These are phyloP conservation scores for Dolichallabes microphthalmus DNA, from an alignment of 2,113 vertebrate species.

Conservation along the genomic window DNA sequence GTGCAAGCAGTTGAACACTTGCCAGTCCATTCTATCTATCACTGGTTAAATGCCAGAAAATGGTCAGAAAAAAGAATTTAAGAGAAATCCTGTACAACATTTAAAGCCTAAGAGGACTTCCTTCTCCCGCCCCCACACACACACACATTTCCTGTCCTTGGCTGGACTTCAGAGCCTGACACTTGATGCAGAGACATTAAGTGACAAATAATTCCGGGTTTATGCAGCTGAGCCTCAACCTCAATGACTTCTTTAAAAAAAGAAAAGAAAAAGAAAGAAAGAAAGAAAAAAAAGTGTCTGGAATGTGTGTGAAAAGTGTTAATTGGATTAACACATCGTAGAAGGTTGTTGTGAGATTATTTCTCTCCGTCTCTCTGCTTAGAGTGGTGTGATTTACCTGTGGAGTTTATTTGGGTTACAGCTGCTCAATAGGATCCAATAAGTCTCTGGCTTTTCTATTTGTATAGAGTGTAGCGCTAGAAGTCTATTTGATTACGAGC, in stretches of 20 bases:
- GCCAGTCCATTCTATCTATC: neutral
- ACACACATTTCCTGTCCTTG: conserved; percentile 24
- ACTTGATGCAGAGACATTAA: neutral
- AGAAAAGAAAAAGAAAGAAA: neutral
- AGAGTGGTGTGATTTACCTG: neutral
- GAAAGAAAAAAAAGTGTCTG: neutral
- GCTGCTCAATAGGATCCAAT: neutral
- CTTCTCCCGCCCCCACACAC: neutral
- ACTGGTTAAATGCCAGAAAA: conserved; percentile 24
- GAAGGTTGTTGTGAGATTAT: conserved; percentile 7
- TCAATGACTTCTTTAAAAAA: conserved; percentile 7
- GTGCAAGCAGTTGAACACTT: conserved; percentile 6
- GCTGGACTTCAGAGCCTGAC: conserved; percentile 27
- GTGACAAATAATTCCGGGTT: conserved; percentile 2
- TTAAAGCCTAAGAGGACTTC: conserved; percentile 27
- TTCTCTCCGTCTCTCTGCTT: neutral
- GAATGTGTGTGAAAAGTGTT: conserved; percentile 14
- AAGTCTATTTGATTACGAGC: no score
- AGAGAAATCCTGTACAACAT: conserved; percentile 42
- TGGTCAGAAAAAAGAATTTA: neutral
- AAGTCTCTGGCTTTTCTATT: neutral
- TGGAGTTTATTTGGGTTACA: conserved; percentile 10
- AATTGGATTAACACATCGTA: neutral
- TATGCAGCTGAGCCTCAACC: conserved; percentile 32
- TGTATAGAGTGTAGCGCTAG: neutral